Percentiles rank a stretch among this genome's conserved stretches.
Conservation (phyloP, 2,113 vertebrate species). For the Etheostoma spectabile region DNA sequence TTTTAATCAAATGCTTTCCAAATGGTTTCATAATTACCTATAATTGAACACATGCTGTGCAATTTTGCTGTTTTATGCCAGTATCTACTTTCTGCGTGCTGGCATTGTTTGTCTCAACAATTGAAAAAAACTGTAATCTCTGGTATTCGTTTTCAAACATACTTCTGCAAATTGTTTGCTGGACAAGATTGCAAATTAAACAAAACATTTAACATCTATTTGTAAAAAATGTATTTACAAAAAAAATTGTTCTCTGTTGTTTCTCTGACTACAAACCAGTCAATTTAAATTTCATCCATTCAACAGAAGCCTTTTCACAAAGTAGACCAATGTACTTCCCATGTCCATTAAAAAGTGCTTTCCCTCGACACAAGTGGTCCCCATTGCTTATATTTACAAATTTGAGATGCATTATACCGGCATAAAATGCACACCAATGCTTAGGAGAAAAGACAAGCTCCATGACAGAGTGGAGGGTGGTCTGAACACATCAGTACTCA, state of each 20-base stretch:
- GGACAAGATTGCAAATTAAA: background rate
- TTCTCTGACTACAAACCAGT: background rate
- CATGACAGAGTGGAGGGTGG: slow-evolving; percentile 82
- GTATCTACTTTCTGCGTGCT: slow-evolving; percentile 61
- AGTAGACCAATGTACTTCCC: slow-evolving; percentile 1
- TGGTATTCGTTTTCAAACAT: slow-evolving; percentile 21
- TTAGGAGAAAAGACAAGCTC: slow-evolving; percentile 70
- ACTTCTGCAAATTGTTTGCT: slow-evolving; percentile 7
- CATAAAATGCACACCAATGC: slow-evolving; percentile 80
- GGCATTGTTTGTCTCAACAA: slow-evolving; percentile 60
- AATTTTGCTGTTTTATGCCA: slow-evolving; percentile 73
- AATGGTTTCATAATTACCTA: slow-evolving; percentile 82
- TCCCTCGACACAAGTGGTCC: slow-evolving; percentile 52
- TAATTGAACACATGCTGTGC: slow-evolving; percentile 77
- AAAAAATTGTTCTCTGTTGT: background rate
- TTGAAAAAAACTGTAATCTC: slow-evolving; percentile 47
- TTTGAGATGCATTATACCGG: slow-evolving; percentile 68
- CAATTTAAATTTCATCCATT: slow-evolving; percentile 11
- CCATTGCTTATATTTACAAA: slow-evolving; percentile 73
- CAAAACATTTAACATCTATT: slow-evolving; percentile 11
- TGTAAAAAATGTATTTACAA: background rate
- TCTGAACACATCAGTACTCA: slow-evolving; percentile 81
- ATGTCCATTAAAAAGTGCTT: slow-evolving; percentile 64
- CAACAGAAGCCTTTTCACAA: background rate
- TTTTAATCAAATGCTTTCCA: slow-evolving; percentile 75